Percentiles rank a stretch among this genome's conserved stretches.
phyloP scores from a whole-genome alignment of 2,888 invertebrate genomes.

The Tenthredo notha region DNA sequence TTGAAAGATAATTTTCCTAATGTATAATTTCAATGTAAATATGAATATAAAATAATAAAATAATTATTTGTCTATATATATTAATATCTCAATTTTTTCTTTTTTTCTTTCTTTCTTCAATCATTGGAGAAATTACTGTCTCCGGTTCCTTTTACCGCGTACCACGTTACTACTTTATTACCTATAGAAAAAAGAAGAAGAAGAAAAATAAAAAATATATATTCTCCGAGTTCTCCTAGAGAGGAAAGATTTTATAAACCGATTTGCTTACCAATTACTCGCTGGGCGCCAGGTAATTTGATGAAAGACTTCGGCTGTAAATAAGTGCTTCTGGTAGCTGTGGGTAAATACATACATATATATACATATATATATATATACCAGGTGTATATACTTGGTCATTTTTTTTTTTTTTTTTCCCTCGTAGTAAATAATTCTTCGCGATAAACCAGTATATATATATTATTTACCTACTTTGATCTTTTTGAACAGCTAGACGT shows the following conservation, averaged over 20 bases:
- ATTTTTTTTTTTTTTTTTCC: too few species aligned
- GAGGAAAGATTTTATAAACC: conserved; percentile 42
- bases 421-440: background rate
- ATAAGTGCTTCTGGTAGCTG: conserved; percentile 43
- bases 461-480: conserved; percentile 7
- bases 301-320: conserved; percentile 50
- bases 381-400: background rate
- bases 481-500: background rate
- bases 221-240: background rate
- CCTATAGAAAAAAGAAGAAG: too few species aligned
- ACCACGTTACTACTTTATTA: too few species aligned
- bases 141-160: conserved; percentile 1
- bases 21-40: too few species aligned
- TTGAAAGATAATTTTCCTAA: too few species aligned
- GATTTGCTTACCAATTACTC: conserved; percentile 52
- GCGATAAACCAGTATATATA: background rate
- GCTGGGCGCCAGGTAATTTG: conserved; percentile 43
- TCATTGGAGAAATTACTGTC: conserved; percentile 2
- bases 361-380: background rate
- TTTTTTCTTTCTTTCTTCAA: background rate
- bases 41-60: background rate
- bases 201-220: too few species aligned
- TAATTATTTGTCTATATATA: background rate
- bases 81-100: too few species aligned
- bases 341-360: background rate